Base-by-base conservation (phyloP, 2,888 invertebrate species). In the Torymus tubicola region DNA sequence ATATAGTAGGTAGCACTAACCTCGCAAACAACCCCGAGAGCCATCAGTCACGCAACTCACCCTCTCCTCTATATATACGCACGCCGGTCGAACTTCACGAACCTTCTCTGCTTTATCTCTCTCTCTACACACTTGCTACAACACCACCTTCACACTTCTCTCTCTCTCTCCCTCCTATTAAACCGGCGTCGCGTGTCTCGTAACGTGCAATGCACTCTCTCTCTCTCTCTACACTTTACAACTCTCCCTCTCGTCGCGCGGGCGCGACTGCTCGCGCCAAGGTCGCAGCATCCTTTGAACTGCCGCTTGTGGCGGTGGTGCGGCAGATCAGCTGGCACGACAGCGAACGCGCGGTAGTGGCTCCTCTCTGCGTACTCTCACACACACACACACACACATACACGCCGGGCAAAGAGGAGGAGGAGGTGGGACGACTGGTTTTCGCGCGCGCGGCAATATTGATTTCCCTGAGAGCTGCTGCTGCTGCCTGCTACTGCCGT, bases 251-350 rank as follows among this genome's bases (percentile, higher is more conserved):
- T 71, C 52, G 64, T 42, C 24, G 68, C 69, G 78, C 55, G 68
- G 42, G 72, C 68, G 55, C 42, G 11, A 42, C 58, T 31, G 69
- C 57, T 42, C 70, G 53, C 75, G 57, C 67, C 81, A 78, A 82
- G 74, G 78, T 79, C 60, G 78, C 60, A 72, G 13, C 14, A n/a
- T 21, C 58, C 67, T 75, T 57, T 67, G 42, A 42, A 42, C 42
- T 42, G 42, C 42, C 42, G 74, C 31, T 78, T 42, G 61, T 18
- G 70, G 60, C 21, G 2, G 21, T 21, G 42, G 0, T 8, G n/a
- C n/a, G 42, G 42, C 8, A 8, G 42, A 42, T 42, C 67, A 52
- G 77, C 50, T 58, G 16, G 64, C 50, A 42, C 61, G 21, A 50
- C 12, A 31, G 67, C 8, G 61, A n/a, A 1, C 21, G 42, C 11